Percentiles rank a stretch among this genome's conserved stretches.
phyloP scores from a whole-genome alignment of 2,113 vertebrate species.

The Prionailurus viverrinus region DNA sequence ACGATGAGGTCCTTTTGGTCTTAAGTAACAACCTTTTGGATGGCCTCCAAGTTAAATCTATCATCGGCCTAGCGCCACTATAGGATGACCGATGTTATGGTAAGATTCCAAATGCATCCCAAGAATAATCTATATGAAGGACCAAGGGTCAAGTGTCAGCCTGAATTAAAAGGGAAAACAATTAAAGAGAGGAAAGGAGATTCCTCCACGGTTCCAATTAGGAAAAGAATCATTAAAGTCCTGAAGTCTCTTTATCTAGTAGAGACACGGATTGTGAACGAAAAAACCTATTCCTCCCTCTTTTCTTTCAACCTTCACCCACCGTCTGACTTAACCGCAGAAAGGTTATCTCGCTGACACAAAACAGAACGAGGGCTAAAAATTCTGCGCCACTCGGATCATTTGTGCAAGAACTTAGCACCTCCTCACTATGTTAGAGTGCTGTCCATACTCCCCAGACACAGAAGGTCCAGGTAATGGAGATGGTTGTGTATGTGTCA shows the following conservation, averaged over 20 bases:
- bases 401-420: not conserved
- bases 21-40: constrained; percentile 74
- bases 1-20: constrained; percentile 79
- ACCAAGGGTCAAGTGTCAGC: not conserved
- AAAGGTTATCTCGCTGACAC: not conserved
- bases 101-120: constrained; percentile 19
- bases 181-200: not conserved
- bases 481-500: not conserved
- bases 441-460: not conserved
- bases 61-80: constrained; percentile 47
- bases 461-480: not conserved
- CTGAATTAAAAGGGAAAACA: constrained; percentile 46
- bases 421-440: not conserved
- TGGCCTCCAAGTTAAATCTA: constrained; percentile 78
- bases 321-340: not conserved
- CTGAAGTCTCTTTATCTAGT: not conserved
- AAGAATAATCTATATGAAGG: constrained; percentile 13
- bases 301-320: not conserved
- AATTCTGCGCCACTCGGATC: not conserved
- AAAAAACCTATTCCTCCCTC: not conserved
- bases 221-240: not conserved
- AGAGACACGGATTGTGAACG: not conserved
- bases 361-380: not conserved
- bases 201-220: not conserved
- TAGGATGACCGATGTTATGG: constrained; percentile 2